These are phyloP conservation scores for Sogatella furcifera DNA, from an alignment of 1,140 invertebrate genomes.

Conservation along the genomic window DNA sequence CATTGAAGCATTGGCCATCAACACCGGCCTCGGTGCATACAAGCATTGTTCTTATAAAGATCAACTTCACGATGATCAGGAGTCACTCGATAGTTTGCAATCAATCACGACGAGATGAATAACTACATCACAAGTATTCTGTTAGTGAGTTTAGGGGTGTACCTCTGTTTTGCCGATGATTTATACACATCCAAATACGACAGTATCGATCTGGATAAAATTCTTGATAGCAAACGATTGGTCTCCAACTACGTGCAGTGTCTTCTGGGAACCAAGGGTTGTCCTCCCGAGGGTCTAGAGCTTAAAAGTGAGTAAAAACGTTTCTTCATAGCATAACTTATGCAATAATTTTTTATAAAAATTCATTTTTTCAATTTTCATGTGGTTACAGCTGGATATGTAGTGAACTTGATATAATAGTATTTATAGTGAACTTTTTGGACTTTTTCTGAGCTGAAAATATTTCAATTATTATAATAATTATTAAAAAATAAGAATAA, in stretches of 20 bases:
- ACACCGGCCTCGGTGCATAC: no score
- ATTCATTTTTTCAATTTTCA: no score
- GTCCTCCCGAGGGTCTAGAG: conserved; percentile 39
- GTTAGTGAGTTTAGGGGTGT: background rate
- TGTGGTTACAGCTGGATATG: no score
- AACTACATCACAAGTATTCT: background rate
- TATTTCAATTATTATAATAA: no score
- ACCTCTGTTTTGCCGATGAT: background rate
- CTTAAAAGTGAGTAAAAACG: conserved; percentile 37
- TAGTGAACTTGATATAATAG: no score
- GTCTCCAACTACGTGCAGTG: conserved; percentile 42
- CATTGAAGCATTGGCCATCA: no score
- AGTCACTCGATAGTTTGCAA: background rate
- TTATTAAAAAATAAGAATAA: no score
- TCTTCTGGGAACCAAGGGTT: conserved; percentile 36
- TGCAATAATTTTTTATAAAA: no score
- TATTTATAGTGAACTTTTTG: no score
- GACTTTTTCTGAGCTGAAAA: no score
- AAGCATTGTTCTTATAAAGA: no score
- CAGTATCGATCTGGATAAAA: conserved; percentile 38
- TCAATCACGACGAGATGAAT: background rate
- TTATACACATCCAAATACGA: conserved; percentile 42
- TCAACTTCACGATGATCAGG: background rate
- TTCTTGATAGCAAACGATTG: conserved; percentile 39
- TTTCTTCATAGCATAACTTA: no score